These are phyloP conservation scores for Diplodus sargus DNA, from an alignment of 2,797 vertebrate species.

Conservation along the genomic window DNA sequence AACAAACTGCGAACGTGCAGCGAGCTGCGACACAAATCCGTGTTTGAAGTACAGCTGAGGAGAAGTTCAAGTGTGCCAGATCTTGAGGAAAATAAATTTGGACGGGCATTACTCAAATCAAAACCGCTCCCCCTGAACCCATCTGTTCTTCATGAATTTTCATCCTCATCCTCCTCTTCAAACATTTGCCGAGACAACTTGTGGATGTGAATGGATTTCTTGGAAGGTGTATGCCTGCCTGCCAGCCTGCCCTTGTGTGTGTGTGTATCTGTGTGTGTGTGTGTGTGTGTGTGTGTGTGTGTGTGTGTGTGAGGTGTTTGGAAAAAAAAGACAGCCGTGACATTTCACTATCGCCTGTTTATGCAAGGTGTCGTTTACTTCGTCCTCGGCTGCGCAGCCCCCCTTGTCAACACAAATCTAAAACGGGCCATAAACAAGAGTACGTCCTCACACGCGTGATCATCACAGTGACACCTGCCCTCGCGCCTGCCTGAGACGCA, in stretches of 20 bases:
- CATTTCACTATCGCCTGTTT: constrained; percentile 39
- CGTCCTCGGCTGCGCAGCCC: neutral
- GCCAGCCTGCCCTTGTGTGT: neutral
- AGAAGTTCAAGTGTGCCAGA: constrained; percentile 47
- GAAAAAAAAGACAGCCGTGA: constrained; percentile 12
- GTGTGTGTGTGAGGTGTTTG: constrained; percentile 18
- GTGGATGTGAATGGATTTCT: constrained; percentile 53
- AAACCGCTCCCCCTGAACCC: constrained; percentile 51
- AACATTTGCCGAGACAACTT: constrained; percentile 71
- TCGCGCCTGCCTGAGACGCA: neutral
- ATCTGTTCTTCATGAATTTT: constrained; percentile 79
- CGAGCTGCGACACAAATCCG: constrained; percentile 34
- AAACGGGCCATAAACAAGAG: constrained; percentile 9
- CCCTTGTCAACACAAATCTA: constrained; percentile 12
- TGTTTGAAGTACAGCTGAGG: constrained; percentile 41
- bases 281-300: constrained; percentile 2
- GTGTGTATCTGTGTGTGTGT: constrained; percentile 9
- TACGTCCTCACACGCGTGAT: constrained; percentile 19
- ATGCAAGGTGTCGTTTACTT: constrained; percentile 36
- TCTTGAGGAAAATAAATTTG: constrained; percentile 61
- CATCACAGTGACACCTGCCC: constrained; percentile 5
- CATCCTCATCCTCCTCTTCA: constrained; percentile 64
- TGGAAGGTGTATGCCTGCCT: neutral
- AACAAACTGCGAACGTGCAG: constrained; percentile 12
- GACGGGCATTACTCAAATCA: constrained; percentile 69